These are phyloP conservation scores for Sisyra terminalis DNA, from an alignment of 2,888 invertebrate genomes.

Conservation along the genomic window DNA sequence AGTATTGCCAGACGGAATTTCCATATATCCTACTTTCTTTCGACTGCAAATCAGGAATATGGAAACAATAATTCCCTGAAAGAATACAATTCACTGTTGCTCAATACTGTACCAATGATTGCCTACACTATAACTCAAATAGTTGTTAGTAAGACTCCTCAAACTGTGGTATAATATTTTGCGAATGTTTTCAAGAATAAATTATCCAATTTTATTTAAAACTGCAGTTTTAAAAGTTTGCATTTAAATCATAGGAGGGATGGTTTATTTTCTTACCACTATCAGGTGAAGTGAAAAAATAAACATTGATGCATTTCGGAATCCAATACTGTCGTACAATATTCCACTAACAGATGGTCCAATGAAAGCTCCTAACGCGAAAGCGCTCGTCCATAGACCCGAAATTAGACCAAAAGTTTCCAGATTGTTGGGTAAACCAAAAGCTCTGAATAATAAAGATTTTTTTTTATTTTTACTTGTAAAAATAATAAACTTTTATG, in stretches of 20 bases:
- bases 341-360: constrained; percentile 64
- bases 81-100: constrained; percentile 6
- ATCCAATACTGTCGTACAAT: constrained; percentile 55
- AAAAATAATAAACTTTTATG: neutral
- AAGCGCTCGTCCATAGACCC: constrained; percentile 80
- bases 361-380: constrained; percentile 74
- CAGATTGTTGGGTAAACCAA: constrained; percentile 67
- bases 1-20: constrained; percentile 26
- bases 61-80: constrained; percentile 25
- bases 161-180: too few species aligned
- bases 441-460: constrained; percentile 28
- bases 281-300: constrained; percentile 46
- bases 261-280: constrained; percentile 46
- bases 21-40: constrained; percentile 19
- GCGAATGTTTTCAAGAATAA: too few species aligned
- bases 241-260: too few species aligned
- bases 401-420: constrained; percentile 82
- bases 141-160: too few species aligned
- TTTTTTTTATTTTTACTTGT: neutral
- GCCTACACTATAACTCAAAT: too few species aligned
- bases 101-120: neutral
- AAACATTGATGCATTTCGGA: constrained; percentile 51
- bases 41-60: constrained; percentile 28
- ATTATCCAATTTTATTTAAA: too few species aligned
- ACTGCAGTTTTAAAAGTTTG: too few species aligned